Base-by-base conservation (phyloP, 2,797 vertebrate genomes). In the Petrocephalus sullivani region DNA sequence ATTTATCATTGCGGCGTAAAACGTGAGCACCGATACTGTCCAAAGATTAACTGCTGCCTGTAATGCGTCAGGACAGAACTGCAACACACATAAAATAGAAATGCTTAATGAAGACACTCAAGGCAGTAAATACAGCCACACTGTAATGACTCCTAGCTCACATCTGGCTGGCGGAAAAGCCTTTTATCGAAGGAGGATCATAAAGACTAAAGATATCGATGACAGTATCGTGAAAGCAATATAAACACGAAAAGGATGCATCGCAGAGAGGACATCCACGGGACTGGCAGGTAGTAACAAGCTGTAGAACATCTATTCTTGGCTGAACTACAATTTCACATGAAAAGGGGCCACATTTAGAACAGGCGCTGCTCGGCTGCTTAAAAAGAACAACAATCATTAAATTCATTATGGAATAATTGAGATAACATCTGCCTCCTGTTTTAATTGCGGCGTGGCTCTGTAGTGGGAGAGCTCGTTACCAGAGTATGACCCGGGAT, bases 401-500 rank as follows among this genome's bases (percentile, higher is more conserved):
- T 93, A 94, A 94, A 94, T 91, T 91, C 91, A 94, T 93, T 94
- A 93, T 93, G 92, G 92, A 92, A 92, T 92, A 93, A 95, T 93
- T 94, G 92, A 85, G 90, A 91, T 19, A 87, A 61, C 91, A 92
- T 91, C 91, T 91, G 87, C 87, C 92, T 88, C 82, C 88, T n/a
- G 78, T 92, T 94, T 93, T 95, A 95, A 95, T 95, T 95, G 93
- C 92, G 61, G 16, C 91, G 93, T 91, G 93, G 92, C 93, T 92
- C 91, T 92, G 90, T 91, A 89, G 91, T 91, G 91, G 90, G 89
- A 89, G 89, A 92, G 91, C 92, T 93, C 87, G 91, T 93, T 93
- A 92, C 58, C 89, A 89, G 92, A 91, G 94, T 93, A 89, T 94
- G 92, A 94, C 93, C 91, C 85, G 23, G 92, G 92, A 92, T 67